These are phyloP conservation scores for Cottoperca gobio DNA, from an alignment of 2,797 vertebrate species.

Conservation along the genomic window DNA sequence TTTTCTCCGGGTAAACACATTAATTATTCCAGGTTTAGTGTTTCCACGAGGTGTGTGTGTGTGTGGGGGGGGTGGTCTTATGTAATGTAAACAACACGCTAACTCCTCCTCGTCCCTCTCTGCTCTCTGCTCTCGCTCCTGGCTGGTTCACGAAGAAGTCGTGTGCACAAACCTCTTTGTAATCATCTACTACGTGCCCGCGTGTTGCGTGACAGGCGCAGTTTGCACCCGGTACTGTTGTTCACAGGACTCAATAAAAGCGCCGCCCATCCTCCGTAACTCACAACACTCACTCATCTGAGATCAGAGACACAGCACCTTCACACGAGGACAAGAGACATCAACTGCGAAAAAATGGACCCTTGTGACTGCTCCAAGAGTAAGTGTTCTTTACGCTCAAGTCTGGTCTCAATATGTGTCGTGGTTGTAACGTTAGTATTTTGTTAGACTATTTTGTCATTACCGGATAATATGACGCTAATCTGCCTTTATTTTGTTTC, in stretches of 20 bases:
- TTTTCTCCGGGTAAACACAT: no score
- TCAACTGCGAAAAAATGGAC: constrained; percentile 83
- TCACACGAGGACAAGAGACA: not conserved
- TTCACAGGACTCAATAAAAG: constrained; percentile 58
- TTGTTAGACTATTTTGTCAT: fast-evolving
- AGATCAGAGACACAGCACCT: not conserved
- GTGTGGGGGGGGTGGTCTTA: constrained; percentile 15
- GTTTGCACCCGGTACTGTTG: constrained; percentile 70
- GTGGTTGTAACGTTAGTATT: fast-evolving
- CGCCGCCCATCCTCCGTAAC: fast-evolving
- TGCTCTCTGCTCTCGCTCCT: not conserved
- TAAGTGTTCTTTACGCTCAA: constrained; percentile 51
- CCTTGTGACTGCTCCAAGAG: constrained; percentile 89
- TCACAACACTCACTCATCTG: not conserved
- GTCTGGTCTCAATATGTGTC: fast-evolving
- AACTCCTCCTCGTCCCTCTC: not conserved
- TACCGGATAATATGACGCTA: fast-evolving
- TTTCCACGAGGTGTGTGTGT: no score
- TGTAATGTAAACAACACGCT: constrained; percentile 15
- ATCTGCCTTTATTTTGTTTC: not conserved
- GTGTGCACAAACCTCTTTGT: constrained; percentile 69
- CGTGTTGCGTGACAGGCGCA: constrained; percentile 13
- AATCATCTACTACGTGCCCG: constrained; percentile 9
- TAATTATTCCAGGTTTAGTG: no score
- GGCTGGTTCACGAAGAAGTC: not conserved